Evolutionary conservation across 2,888 invertebrate species (phyloP), one percentile per base, ranked within the genome.

Genomic region (Halictus ligatus): DNA sequence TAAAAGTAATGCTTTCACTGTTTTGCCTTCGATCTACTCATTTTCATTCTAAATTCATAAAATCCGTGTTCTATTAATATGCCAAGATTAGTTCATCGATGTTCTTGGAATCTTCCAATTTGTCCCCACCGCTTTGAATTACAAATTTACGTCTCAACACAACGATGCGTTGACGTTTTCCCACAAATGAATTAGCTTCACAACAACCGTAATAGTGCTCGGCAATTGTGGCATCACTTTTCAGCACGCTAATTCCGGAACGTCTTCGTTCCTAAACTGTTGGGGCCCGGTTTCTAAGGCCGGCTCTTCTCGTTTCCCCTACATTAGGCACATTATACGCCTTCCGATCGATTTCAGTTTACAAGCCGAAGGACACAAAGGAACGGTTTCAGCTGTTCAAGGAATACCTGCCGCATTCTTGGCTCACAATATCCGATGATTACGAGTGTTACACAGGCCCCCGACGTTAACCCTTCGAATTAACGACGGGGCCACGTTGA

Each of bases 401-500:
- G 40, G 58, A 71, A 80, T 81, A 64, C 60, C 77, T 35, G 25
- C 60, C 69, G 69, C 86, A 85, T 78, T 85, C 86, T 46, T 75
- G 35, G 48, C 76, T 21, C 72, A 86, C 86, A 81, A 86, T 81
- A 78, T 81, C 50, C 71, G 48, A 75, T 78, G 81, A 86, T 86
- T 86, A 78, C 71, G 75, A 72, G 75, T 60, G 81, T 84, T 81
- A 73, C 64, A 58, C 50, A 46, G 80, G 8, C 64, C 72, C 72
- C 21, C 43, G 21, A 43, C 74, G 50, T 86, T 86, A 86, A 81
- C 75, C 86, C 81, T 78, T 78, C 54, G 86, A 86, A 86, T 86
- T 86, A 86, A 82, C 78, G 83, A 84, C 60, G 35, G 77, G 64
- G 58, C 58, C 46, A n/a, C 13, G 43, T 21, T 46, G 79, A 79